Conservation (phyloP, 2,888 invertebrate genomes). For the Stenurella melanura region DNA sequence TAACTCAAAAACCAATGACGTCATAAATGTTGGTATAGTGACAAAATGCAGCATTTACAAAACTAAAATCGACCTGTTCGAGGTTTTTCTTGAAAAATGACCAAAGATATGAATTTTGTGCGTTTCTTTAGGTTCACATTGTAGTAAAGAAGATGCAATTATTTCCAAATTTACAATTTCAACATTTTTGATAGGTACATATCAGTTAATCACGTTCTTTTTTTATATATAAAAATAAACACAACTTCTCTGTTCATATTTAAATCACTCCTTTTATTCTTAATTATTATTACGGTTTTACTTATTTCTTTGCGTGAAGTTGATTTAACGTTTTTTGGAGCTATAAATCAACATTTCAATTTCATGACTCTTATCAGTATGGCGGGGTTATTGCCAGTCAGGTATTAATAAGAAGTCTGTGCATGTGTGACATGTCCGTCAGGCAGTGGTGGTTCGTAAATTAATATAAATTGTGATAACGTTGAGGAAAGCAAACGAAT, state of each 20-base stretch:
- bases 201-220: too few relatives aligned
- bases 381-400: slow-evolving; percentile 33
- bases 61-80: too few relatives aligned
- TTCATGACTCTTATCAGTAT: slow-evolving; percentile 40
- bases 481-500: not conserved
- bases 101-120: too few relatives aligned
- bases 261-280: not conserved
- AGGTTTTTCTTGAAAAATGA: too few relatives aligned
- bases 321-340: slow-evolving; percentile 11
- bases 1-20: too few relatives aligned
- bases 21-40: too few relatives aligned
- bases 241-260: not conserved
- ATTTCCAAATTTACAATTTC: too few relatives aligned
- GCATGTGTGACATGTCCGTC: slow-evolving; percentile 35
- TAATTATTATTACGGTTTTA: not conserved
- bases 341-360: slow-evolving; percentile 33
- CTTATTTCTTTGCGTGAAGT: slow-evolving; percentile 27
- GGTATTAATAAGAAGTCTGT: slow-evolving; percentile 43
- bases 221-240: too few relatives aligned
- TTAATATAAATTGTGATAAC: not conserved
- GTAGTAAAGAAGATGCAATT: too few relatives aligned
- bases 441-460: slow-evolving; percentile 25
- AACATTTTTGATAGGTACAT: too few relatives aligned
- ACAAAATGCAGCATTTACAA: too few relatives aligned
- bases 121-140: too few relatives aligned